phyloP scores from a whole-genome alignment of 2,113 vertebrate genomes.

The Dolichallabes microphthalmus region DNA sequence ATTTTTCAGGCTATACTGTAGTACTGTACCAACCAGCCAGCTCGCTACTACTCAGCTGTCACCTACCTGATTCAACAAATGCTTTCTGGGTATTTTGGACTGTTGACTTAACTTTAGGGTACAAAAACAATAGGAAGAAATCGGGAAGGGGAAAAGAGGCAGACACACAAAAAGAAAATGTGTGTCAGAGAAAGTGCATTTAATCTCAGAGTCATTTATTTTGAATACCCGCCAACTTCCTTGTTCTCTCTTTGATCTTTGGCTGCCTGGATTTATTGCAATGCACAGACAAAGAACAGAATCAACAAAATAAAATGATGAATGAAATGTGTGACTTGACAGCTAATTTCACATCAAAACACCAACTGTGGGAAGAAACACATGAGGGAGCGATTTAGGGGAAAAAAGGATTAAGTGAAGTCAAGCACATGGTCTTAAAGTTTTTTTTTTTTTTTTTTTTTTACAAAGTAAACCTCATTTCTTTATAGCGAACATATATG shows the following conservation, averaged over 20 bases:
- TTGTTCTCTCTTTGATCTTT: constrained; percentile 71
- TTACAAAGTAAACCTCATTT: background rate
- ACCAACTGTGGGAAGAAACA: constrained; percentile 48
- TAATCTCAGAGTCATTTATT: constrained; percentile 72
- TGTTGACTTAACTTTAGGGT: constrained; percentile 20
- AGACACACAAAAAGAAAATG: constrained; percentile 3
- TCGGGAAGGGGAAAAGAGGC: background rate
- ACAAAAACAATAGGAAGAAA: constrained; percentile 34
- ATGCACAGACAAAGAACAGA: constrained; percentile 48
- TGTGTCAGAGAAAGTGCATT: constrained; percentile 55
- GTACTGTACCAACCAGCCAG: constrained; percentile 28
- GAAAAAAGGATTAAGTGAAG: constrained; percentile 38
- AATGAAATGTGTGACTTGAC: constrained; percentile 62
- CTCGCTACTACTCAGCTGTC: constrained; percentile 35
- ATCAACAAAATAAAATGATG: constrained; percentile 56
- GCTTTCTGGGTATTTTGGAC: constrained; percentile 30
- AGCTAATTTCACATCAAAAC: constrained; percentile 65
- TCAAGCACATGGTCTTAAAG: constrained; percentile 14
- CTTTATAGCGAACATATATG: background rate
- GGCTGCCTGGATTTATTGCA: constrained; percentile 70
- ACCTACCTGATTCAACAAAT: constrained; percentile 34
- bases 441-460: constrained; percentile 8
- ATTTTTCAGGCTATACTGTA: constrained; percentile 30
- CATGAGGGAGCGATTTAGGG: constrained; percentile 40
- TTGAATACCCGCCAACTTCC: constrained; percentile 74